Percentiles rank a stretch among this genome's conserved stretches.
These are phyloP conservation scores for Orestias chungarensis DNA, from an alignment of 2,797 vertebrate species.

Conservation along the genomic window DNA sequence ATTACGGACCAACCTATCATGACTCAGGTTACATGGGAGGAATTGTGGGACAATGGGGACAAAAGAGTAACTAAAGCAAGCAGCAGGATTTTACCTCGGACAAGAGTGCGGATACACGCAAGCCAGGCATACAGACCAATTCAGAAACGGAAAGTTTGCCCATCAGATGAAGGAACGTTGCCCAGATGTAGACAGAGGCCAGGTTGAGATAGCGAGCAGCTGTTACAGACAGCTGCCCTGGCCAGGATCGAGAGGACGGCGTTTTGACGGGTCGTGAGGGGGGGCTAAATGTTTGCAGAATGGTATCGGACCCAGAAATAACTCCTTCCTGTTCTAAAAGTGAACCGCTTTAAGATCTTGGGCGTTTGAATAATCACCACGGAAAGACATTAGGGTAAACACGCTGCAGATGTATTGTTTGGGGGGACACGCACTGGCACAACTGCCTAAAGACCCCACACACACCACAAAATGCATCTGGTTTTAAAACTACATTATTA, in stretches of 20 bases:
- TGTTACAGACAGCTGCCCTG: constrained; percentile 68
- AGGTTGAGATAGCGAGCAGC: constrained; percentile 61
- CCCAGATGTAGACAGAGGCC: constrained; percentile 46
- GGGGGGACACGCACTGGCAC: not conserved
- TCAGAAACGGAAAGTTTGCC: constrained; percentile 37
- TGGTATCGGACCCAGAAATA: not conserved
- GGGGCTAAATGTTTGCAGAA: constrained; percentile 39
- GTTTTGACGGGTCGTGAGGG: not conserved
- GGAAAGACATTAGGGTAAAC: not conserved
- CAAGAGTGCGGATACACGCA: not conserved
- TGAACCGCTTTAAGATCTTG: not conserved
- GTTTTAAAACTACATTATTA: not conserved
- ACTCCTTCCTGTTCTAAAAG: constrained; percentile 12
- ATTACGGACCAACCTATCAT: constrained; percentile 8
- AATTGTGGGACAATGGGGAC: constrained; percentile 23
- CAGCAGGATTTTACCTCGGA: not conserved
- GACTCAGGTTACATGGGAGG: constrained; percentile 32
- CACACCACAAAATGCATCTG: not conserved
- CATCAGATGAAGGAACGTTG: constrained; percentile 30
- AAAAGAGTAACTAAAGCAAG: constrained; percentile 21
- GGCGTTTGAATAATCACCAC: not conserved
- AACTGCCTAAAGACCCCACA: not conserved
- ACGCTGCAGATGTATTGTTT: not conserved
- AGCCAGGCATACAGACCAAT: constrained; percentile 14
- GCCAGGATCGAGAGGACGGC: constrained; percentile 41